Evolutionary conservation across 2,888 invertebrate species (phyloP).

Genomic region (Miltochrista miniata): DNA sequence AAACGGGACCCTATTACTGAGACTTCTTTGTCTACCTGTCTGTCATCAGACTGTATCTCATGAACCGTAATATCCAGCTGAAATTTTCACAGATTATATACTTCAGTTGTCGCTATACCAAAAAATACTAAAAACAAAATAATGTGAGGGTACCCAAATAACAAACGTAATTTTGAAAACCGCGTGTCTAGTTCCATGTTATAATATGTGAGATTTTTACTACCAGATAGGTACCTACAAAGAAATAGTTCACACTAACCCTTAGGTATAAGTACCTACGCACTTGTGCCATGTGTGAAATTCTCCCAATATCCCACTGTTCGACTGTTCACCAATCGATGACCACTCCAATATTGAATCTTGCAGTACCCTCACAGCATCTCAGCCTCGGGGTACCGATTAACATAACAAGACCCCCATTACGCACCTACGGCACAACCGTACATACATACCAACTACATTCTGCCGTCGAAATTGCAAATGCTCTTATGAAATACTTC

Average conservation of each 20-base stretch:
- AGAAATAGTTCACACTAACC: conserved; percentile 4
- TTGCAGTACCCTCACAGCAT: conserved; percentile 54
- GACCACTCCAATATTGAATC: conserved; percentile 57
- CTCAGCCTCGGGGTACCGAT: conserved; percentile 68
- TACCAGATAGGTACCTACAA: too few relatives aligned
- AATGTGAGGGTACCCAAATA: too few relatives aligned
- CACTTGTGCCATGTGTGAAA: conserved; percentile 10
- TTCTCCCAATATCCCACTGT: conserved; percentile 36
- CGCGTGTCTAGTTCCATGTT: too few relatives aligned
- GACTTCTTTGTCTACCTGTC: too few relatives aligned
- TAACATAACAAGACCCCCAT: conserved; percentile 82
- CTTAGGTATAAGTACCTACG: conserved; percentile 3
- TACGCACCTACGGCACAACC: conserved; percentile 74
- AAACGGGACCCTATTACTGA: too few relatives aligned
- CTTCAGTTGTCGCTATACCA: too few relatives aligned
- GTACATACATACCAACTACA: conserved; percentile 28
- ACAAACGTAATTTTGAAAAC: too few relatives aligned
- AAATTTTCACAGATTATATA: too few relatives aligned
- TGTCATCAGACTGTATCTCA: too few relatives aligned
- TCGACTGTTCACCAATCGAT: conserved; percentile 51
- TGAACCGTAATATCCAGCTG: too few relatives aligned
- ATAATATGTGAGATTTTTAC: too few relatives aligned
- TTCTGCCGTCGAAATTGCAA: conserved; percentile 25
- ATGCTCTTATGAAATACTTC: conserved; percentile 3
- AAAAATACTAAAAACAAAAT: too few relatives aligned